These are phyloP conservation scores for Ciconia stormi DNA, from an alignment of 2,113 vertebrate genomes.

Conservation along the genomic window DNA sequence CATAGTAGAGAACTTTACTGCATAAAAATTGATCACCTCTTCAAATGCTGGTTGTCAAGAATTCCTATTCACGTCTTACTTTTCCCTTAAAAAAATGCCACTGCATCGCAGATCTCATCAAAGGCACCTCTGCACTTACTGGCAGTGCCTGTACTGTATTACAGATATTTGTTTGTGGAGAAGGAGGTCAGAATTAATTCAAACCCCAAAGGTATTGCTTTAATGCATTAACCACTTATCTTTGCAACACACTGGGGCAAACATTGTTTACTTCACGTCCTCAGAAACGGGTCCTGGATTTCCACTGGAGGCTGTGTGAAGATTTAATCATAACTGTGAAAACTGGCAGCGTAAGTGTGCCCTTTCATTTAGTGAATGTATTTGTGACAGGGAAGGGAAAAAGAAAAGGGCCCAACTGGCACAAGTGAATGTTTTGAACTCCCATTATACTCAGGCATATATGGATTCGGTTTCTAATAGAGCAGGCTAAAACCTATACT, in stretches of 20 bases:
- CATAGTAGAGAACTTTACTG: background rate
- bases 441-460: background rate
- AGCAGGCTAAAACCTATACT: background rate
- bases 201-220: background rate
- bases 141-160: background rate
- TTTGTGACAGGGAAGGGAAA: background rate
- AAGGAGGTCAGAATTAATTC: background rate
- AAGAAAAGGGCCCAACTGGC: background rate
- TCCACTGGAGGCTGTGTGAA: background rate
- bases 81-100: background rate
- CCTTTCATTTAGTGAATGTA: background rate
- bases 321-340: constrained; percentile 24
- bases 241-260: constrained; percentile 13
- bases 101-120: background rate
- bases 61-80: background rate
- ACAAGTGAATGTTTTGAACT: background rate
- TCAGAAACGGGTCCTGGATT: background rate
- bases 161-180: background rate
- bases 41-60: background rate
- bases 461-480: background rate
- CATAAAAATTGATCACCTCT: background rate
- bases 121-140: background rate
- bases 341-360: background rate
- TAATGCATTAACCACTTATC: constrained; percentile 10
- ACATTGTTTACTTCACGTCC: background rate